Evolutionary conservation across 2,888 invertebrate species (phyloP).

Genomic region (Andrena marginata): DNA sequence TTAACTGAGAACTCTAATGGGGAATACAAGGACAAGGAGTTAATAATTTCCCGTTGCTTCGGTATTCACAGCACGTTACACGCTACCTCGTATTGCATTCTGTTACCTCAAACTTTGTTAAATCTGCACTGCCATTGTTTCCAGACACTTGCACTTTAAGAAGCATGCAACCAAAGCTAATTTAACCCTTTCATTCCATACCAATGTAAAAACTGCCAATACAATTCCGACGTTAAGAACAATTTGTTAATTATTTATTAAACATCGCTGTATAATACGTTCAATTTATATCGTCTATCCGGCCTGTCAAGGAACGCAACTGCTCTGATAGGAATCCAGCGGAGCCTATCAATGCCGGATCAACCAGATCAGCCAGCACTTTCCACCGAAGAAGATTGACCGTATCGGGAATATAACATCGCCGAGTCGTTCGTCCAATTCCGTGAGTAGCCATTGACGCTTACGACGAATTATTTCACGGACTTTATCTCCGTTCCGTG

Average conservation of each 20-base stretch:
- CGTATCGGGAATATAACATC: background rate
- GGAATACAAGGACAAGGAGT: conserved; percentile 28
- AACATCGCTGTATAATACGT: background rate
- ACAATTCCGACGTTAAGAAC: background rate
- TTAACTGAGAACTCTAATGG: conserved; percentile 33
- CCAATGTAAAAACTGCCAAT: background rate
- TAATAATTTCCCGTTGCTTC: conserved; percentile 15
- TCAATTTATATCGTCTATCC: conserved; percentile 28
- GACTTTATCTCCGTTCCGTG: background rate
- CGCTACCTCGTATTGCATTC: background rate
- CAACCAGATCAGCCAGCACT: conserved; percentile 4
- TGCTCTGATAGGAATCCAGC: background rate
- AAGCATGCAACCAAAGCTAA: background rate
- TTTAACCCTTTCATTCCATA: background rate
- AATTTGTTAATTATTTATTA: conserved; percentile 6
- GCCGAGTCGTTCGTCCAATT: background rate
- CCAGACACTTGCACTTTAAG: background rate
- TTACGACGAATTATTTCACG: conserved; percentile 16
- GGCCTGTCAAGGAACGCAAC: background rate
- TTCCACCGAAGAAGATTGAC: background rate
- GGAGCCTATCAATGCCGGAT: conserved; percentile 11
- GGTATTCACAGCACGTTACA: background rate
- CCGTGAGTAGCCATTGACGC: conserved; percentile 4
- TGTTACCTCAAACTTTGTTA: background rate
- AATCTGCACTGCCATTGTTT: background rate